A percentile compares a stretch with the other conserved stretches of the same genome.
Conservation (phyloP, 2,888 invertebrate genomes). For the Cryptocephalus primarius region DNA sequence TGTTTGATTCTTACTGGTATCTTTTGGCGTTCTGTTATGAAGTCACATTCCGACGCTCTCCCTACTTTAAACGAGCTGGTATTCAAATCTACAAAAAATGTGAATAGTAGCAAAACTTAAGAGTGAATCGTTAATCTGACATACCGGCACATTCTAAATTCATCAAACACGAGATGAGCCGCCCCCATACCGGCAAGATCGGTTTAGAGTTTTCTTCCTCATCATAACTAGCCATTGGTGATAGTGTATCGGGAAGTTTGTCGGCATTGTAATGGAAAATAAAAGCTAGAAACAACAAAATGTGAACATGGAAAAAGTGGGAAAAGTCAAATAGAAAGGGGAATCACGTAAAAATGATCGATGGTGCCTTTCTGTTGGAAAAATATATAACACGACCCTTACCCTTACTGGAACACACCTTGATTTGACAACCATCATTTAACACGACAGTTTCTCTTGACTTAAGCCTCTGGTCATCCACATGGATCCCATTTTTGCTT, state of each 20-base stretch:
- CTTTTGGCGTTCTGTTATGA: slow-evolving; percentile 3
- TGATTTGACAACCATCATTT: slow-evolving; percentile 8
- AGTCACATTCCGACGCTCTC: slow-evolving; percentile 8
- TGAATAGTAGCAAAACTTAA: not conserved
- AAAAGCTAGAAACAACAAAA: too few species aligned
- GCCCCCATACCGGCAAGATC: slow-evolving; percentile 9
- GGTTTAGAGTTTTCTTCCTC: slow-evolving; percentile 1
- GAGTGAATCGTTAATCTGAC: too few species aligned
- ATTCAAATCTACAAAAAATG: slow-evolving; percentile 9
- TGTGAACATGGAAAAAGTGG: too few species aligned
- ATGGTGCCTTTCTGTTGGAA: too few species aligned
- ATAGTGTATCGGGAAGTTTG: slow-evolving; percentile 10
- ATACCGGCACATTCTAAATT: slow-evolving; percentile 10
- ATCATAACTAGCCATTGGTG: slow-evolving; percentile 2
- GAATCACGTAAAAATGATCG: too few species aligned
- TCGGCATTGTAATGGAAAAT: not conserved
- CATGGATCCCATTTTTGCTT: slow-evolving; percentile 77
- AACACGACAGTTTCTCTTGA: slow-evolving; percentile 43
- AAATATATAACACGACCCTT: not conserved
- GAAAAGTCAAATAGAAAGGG: too few species aligned
- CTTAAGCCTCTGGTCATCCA: slow-evolving; percentile 64
- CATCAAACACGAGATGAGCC: slow-evolving; percentile 9
- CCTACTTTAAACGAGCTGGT: slow-evolving; percentile 10
- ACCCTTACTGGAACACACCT: slow-evolving; percentile 3
- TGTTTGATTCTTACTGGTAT: slow-evolving; percentile 6